Evolutionary conservation across 2,888 invertebrate genomes (phyloP), one percentile per base, ranked within the genome.

Genomic region (Doris montereyensis): DNA sequence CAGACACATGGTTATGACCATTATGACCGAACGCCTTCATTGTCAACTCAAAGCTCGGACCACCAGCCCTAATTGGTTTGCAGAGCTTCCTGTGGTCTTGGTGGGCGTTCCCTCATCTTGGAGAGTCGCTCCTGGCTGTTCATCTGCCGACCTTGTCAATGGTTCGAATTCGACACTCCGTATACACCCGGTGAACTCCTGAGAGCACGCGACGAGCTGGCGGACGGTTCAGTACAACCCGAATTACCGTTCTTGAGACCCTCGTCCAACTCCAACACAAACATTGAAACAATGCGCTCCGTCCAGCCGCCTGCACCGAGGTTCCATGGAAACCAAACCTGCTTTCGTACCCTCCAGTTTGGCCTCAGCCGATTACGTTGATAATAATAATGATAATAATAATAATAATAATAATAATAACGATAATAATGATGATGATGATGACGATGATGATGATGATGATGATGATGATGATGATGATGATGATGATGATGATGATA

Each of bases 251-350:
- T n/a, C n/a, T n/a, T n/a, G n/a, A n/a, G n/a, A n/a, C n/a, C n/a
- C n/a, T n/a, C n/a, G n/a, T n/a, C n/a, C n/a, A n/a, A n/a, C n/a
- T n/a, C n/a, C n/a, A n/a, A n/a, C n/a, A n/a, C n/a, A n/a, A n/a
- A n/a, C n/a, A n/a, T n/a, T n/a, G n/a, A n/a, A n/a, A 41, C 71
- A 21, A 71, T 71, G 41, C 41, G 35, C 71, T 10, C 71, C 0
- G 41, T 71, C 17, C 71, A 2, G 1, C 71, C 71, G 1, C 35
- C 30, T 34, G 71, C 41, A 0, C 35, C 71, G 26, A 41, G 21
- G 41, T 71, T 71, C 24, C 71, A 71, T 35, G 71, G 71, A 71
- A n/a, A 41, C 0, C 71, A n/a, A n/a, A n/a, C n/a, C n/a, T n/a
- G n/a, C n/a, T n/a, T n/a, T n/a, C n/a, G n/a, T n/a, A n/a, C n/a